A percentile compares a stretch with the other conserved stretches of the same genome.
Evolutionary conservation across 1,140 invertebrate genomes (phyloP).

Genomic region (Drosophila navojoa): DNA sequence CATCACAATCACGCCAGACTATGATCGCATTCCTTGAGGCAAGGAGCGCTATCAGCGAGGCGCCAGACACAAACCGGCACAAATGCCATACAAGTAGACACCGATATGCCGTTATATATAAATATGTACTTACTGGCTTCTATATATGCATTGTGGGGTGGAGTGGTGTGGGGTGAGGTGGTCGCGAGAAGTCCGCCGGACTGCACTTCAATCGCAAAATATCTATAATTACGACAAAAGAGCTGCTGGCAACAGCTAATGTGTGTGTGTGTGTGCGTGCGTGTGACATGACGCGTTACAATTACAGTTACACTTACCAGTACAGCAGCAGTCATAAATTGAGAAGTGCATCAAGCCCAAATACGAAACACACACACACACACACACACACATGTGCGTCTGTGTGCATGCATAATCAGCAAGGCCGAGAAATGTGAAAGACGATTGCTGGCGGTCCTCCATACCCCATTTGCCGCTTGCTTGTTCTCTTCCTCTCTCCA

Average conservation of each 20-base stretch:
- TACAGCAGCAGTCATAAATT: constrained; percentile 12
- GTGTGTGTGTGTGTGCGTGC: constrained; percentile 9
- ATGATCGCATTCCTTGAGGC: constrained; percentile 34
- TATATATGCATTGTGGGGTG: constrained; percentile 23
- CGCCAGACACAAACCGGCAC: constrained; percentile 79
- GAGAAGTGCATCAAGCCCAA: constrained; percentile 13
- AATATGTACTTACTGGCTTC: constrained; percentile 18
- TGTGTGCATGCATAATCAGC: constrained; percentile 59
- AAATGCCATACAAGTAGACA: constrained; percentile 38
- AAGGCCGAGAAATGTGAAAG: constrained; percentile 60
- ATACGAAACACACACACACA: constrained; percentile 17
- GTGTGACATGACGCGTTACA: constrained; percentile 22
- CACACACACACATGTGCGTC: not conserved
- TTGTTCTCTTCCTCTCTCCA: constrained; percentile 13
- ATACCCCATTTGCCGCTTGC: not conserved
- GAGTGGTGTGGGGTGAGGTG: not conserved
- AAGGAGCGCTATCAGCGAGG: constrained; percentile 55
- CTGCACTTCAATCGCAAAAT: constrained; percentile 21
- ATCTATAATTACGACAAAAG: constrained; percentile 80
- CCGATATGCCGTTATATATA: constrained; percentile 36
- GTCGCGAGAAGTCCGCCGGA: constrained; percentile 5
- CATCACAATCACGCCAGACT: constrained; percentile 6
- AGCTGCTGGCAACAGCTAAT: constrained; percentile 33
- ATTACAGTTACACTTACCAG: constrained; percentile 28
- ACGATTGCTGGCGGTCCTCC: constrained; percentile 21